A percentile compares a stretch with the other conserved stretches of the same genome.
phyloP scores from a whole-genome alignment of 2,797 vertebrate species.

The Silurus lanzhouensis region DNA sequence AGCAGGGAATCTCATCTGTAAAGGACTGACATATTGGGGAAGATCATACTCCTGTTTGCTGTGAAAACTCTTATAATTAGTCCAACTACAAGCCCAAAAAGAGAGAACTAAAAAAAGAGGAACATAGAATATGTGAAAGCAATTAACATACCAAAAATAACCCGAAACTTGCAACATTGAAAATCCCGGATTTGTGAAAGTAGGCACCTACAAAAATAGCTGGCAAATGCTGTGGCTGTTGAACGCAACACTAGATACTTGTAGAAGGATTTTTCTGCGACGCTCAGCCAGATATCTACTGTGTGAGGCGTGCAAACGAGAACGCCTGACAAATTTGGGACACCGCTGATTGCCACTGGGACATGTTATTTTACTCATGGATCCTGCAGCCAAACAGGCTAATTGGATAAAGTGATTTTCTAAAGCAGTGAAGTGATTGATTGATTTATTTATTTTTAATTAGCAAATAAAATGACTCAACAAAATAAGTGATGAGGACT shows the following conservation, averaged over 20 bases:
- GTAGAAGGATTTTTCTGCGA: conserved; percentile 38
- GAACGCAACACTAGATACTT: conserved; percentile 39
- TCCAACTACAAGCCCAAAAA: conserved; percentile 16
- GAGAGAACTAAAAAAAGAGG: neutral
- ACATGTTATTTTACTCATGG: conserved; percentile 41
- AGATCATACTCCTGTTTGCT: conserved; percentile 39
- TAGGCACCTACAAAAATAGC: conserved; percentile 50
- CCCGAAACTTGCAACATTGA: neutral
- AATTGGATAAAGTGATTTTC: conserved; percentile 50
- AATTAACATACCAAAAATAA: conserved; percentile 44
- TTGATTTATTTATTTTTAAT: neutral
- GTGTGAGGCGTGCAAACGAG: conserved; percentile 34
- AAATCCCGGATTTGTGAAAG: conserved; percentile 46
- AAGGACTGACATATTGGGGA: conserved; percentile 44
- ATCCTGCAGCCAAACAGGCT: conserved; percentile 41
- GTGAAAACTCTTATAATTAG: conserved; percentile 45
- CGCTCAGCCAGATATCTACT: conserved; percentile 42
- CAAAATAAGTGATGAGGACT: neutral
- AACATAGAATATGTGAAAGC: conserved; percentile 28
- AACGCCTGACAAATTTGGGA: conserved; percentile 50
- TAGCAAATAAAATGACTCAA: neutral
- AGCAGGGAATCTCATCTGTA: conserved; percentile 34
- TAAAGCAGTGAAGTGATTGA: conserved; percentile 29
- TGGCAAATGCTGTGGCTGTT: conserved; percentile 39
- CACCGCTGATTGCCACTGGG: conserved; percentile 47